Conservation (phyloP, 2,888 invertebrate genomes). For the Hymenopus coronatus region DNA sequence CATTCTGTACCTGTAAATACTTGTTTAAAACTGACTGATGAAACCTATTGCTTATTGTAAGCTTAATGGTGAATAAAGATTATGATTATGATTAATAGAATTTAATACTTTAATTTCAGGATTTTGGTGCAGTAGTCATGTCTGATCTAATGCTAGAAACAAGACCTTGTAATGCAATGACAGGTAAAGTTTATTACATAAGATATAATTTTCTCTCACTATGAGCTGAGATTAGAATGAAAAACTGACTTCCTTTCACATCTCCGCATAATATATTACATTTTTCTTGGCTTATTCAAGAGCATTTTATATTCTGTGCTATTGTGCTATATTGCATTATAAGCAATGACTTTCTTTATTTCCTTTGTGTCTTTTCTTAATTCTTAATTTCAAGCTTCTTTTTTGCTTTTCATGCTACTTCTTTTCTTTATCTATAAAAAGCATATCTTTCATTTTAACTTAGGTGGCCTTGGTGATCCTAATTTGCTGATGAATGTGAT, state of each 20-base stretch:
- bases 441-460: background rate
- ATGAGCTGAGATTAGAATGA: background rate
- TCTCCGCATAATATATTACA: background rate
- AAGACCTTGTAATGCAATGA: conserved; percentile 47
- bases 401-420: background rate
- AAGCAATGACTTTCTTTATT: too few relatives aligned
- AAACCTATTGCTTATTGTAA: too few relatives aligned
- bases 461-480: background rate
- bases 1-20: too few relatives aligned
- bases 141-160: conserved; percentile 55
- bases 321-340: background rate
- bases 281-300: background rate
- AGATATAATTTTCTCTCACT: background rate
- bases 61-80: too few relatives aligned
- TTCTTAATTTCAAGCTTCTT: background rate
- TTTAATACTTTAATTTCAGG: conserved; percentile 43
- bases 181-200: background rate
- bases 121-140: conserved; percentile 53
- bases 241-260: background rate
- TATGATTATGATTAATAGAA: too few relatives aligned
- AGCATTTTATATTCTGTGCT: background rate
- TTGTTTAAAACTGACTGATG: too few relatives aligned
- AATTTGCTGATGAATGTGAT: background rate
- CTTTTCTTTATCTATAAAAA: background rate
- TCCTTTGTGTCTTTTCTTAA: background rate